A percentile compares a stretch with the other conserved stretches of the same genome.
phyloP scores from a whole-genome alignment of 37 sponge, comb jelly and placozoan species.

The Oopsacas minuta region DNA sequence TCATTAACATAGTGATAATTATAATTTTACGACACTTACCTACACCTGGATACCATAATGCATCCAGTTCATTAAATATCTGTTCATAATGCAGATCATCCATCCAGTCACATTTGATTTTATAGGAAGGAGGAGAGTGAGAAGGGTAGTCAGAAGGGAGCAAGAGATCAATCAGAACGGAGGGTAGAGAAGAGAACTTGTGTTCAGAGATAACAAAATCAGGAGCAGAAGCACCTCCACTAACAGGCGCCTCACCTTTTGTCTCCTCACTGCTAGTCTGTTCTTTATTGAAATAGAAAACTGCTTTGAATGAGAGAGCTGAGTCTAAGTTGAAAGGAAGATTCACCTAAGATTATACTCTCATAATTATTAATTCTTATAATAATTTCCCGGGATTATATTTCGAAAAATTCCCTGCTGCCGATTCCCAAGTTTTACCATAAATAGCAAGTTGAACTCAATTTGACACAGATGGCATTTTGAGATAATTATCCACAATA shows the following conservation, averaged over 20 bases:
- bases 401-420: too few species aligned
- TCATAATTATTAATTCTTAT: too few species aligned
- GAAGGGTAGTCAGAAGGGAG: slow-evolving; percentile 5
- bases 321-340: not conserved
- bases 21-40: not conserved
- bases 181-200: not conserved
- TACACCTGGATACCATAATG: not conserved
- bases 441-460: too few species aligned
- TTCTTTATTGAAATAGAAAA: not conserved
- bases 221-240: not conserved
- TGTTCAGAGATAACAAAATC: not conserved
- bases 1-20: too few species aligned
- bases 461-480: too few species aligned
- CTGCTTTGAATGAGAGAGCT: not conserved
- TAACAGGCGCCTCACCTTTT: not conserved
- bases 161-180: not conserved
- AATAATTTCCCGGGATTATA: too few species aligned
- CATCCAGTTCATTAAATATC: not conserved
- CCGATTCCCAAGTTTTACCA: too few species aligned
- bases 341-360: not conserved
- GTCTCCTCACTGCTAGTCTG: not conserved
- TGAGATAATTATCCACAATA: too few species aligned
- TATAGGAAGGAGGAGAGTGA: not conserved
- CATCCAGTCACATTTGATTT: not conserved
- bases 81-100: not conserved